A percentile compares a stretch with the other conserved stretches of the same genome.
phyloP scores from a whole-genome alignment of 2,113 vertebrate genomes.

The Struthio camelus region DNA sequence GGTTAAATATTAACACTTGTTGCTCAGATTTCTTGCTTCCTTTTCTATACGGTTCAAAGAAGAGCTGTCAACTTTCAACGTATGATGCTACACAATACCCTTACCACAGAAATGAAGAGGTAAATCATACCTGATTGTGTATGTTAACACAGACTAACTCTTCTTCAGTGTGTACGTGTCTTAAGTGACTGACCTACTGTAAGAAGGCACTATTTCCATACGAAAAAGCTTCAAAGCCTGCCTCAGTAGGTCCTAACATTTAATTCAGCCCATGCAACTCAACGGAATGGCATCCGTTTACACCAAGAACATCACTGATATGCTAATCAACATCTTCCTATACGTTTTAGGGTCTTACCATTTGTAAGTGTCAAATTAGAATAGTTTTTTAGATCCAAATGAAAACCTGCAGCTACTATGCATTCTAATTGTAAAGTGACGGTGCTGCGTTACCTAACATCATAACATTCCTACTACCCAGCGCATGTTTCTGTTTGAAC shows the following conservation, averaged over 20 bases:
- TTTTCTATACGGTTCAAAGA: background rate
- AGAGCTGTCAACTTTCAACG: background rate
- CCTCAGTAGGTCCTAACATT: background rate
- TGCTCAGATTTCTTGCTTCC: background rate
- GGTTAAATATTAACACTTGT: background rate
- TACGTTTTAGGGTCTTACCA: background rate
- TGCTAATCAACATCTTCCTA: background rate
- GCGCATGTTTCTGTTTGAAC: background rate
- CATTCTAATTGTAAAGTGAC: accelerated
- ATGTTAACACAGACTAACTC: background rate
- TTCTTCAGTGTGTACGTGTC: background rate
- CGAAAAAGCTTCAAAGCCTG: background rate
- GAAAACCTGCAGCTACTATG: background rate
- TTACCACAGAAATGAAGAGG: background rate
- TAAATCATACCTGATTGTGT: background rate
- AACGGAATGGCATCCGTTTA: background rate
- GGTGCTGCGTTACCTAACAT: background rate
- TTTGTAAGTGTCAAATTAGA: background rate
- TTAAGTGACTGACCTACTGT: background rate
- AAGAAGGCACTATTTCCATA: background rate
- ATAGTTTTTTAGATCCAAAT: background rate
- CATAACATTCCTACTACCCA: background rate
- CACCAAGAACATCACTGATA: accelerated
- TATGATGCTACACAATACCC: accelerated
- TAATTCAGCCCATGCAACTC: background rate